Base-by-base conservation (phyloP, 23 tunicate species). In the Styela clava region DNA sequence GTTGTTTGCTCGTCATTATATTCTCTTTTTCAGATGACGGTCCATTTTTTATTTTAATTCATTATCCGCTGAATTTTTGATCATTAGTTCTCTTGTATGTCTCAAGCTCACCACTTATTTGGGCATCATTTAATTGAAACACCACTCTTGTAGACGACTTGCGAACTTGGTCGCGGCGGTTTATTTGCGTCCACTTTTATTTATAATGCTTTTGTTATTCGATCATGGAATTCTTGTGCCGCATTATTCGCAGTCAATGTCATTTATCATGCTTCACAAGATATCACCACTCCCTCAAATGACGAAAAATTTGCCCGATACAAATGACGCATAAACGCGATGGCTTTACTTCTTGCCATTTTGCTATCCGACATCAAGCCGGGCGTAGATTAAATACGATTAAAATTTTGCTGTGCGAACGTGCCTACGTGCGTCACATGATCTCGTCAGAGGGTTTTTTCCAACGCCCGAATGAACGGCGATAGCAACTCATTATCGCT, bases 51-150 rank as follows among this genome's bases (percentile, higher is more conserved):
- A 25, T 29, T 25, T 67, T 25, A 67, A 67, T 25, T 67, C 71
- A 67, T 29, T 29, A 29, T 67, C 71, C 31, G 31, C 71, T 29
- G 30, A 29, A 67, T 67, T 67, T 67, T 67, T 67, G 31, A 25
- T 16, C 31, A 25, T 67, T 67, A 25, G 71, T 67, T 67, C 71
- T 25, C 71, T 25, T 1, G 31, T 25, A 22, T 27, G 71, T 25
- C 71, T 24, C 71, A 22, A 16, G 24, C 21, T 29, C 21, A 25
- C 71, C 56, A 44, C 56, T 7, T 44, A 7, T 44, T 44, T 44
- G 12, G 56, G 56, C 56, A 44, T 44, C 12, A 5, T 5, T 5
- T 44, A 7, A 44, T 5, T 5, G 56, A 44, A 44, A 44, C 56
- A 44, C 7, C 56, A 44, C n/a, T n/a, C n/a, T n/a, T n/a, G n/a